Percentiles rank a stretch among this genome's conserved stretches.
phyloP scores from a whole-genome alignment of 2,888 invertebrate species.

The Xiphydria camelus region DNA sequence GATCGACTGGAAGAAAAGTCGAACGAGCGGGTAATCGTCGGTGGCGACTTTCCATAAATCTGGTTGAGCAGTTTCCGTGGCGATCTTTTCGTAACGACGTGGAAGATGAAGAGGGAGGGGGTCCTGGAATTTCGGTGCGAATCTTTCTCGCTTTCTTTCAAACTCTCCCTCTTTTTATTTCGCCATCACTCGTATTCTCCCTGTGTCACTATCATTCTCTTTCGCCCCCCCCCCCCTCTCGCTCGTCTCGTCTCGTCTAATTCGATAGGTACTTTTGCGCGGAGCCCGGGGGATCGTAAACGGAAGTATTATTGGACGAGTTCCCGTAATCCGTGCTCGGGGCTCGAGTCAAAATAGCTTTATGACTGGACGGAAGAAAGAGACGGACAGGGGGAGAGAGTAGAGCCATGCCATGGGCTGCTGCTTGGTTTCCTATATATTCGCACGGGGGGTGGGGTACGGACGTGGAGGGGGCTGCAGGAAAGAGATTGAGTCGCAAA shows the following conservation, averaged over 20 bases:
- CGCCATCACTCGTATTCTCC: too few relatives aligned
- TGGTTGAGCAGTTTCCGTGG: too few relatives aligned
- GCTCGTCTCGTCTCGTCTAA: constrained; percentile 7
- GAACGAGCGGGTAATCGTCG: neutral
- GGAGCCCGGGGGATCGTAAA: constrained; percentile 15
- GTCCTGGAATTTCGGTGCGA: too few relatives aligned
- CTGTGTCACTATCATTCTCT: too few relatives aligned
- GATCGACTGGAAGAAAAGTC: too few relatives aligned
- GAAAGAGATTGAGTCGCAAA: constrained; percentile 33
- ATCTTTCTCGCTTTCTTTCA: too few relatives aligned
- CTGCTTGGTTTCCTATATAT: too few relatives aligned
- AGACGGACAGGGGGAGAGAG: constrained; percentile 11
- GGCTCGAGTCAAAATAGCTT: constrained; percentile 11
- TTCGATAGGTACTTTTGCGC: constrained; percentile 16
- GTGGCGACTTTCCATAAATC: neutral
- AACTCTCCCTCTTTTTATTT: too few relatives aligned
- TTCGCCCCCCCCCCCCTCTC: neutral
- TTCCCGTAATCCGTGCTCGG: constrained; percentile 5
- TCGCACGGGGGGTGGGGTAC: too few relatives aligned
- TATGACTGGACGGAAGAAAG: neutral
- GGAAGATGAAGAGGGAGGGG: too few relatives aligned
- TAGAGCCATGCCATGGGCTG: too few relatives aligned
- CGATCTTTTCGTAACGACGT: too few relatives aligned
- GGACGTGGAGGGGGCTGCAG: neutral
- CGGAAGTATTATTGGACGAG: constrained; percentile 18